Conservation (phyloP, 1,140 invertebrate species). For the Drosophila malerkotliana region DNA sequence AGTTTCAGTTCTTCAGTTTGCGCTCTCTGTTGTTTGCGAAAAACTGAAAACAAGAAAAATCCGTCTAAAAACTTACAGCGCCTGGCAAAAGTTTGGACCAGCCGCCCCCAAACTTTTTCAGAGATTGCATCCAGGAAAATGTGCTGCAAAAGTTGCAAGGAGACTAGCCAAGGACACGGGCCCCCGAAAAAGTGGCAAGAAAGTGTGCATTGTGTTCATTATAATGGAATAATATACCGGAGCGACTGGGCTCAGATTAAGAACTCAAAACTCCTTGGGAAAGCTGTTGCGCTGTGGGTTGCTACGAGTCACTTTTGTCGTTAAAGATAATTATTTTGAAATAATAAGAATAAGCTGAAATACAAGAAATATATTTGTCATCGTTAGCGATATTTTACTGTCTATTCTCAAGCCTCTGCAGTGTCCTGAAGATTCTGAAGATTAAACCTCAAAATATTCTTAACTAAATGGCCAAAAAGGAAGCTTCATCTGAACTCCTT, state of each 20-base stretch:
- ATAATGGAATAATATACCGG: conserved; percentile 79
- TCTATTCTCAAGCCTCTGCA: background rate
- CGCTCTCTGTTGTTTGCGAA: conserved; percentile 16
- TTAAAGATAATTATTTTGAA: background rate
- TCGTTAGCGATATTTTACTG: background rate
- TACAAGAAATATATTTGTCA: background rate
- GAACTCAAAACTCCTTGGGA: background rate
- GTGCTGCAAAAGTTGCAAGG: conserved; percentile 69
- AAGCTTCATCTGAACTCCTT: conserved; percentile 36
- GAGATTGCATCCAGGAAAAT: conserved; percentile 73
- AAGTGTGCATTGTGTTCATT: conserved; percentile 78
- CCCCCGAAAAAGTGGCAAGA: conserved; percentile 63
- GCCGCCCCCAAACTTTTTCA: conserved; percentile 30
- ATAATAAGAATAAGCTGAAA: background rate
- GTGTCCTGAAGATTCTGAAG: no score
- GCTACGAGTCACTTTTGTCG: background rate
- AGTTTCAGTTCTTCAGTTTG: background rate
- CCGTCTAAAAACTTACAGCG: conserved; percentile 63
- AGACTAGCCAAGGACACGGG: conserved; percentile 35
- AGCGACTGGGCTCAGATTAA: conserved; percentile 53
- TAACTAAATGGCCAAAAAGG: conserved; percentile 41
- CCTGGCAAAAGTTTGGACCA: conserved; percentile 56
- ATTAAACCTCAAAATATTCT: background rate
- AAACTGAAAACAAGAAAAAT: conserved; percentile 41
- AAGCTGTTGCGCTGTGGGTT: background rate